Evolutionary conservation across 2,797 vertebrate species (phyloP), one percentile per base, ranked within the genome.

Genomic region (Falco cherrug): DNA sequence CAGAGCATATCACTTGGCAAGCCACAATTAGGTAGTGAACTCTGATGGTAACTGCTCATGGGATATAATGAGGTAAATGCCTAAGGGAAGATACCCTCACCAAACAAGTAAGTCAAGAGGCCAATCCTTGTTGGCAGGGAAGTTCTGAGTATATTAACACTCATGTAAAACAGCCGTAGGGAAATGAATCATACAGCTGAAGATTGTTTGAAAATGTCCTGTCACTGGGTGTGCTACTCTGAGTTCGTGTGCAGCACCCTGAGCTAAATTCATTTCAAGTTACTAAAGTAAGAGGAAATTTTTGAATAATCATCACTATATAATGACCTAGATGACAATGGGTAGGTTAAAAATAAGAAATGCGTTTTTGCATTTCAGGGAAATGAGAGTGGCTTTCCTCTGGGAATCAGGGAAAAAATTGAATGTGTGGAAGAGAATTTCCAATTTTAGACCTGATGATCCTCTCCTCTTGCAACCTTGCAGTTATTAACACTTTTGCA

Each of bases 341-440:
- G 80, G 33, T n/a, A 87, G 53, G 84, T 97, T 97, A 93, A 97
- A 97, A 95, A 96, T 93, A 96, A 90, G 70, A 84, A 87, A 63
- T 2, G 6, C 26, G 5, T 70, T 91, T 94, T 69, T 93, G 43
- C 26, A 75, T 95, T 89, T 95, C 78, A 93, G 50, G 93, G 93
- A 96, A 97, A 92, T 91, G 67, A 94, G 83, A 92, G 21, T 86
- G 50, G 24, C 25, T 57, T 95, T 93, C 83, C 85, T 89, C 29
- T 82, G 87, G 84, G 91, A 87, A 50, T 69, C 45, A 71, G 41
- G 65, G 29, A 35, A 93, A 90, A 89, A 89, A 68, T 1, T 92
- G 76, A 92, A 95, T 95, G 16, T 39, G 73, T 94, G 87, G 93
- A 97, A 94, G 50, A 91, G 73, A 94, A 67, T 76, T 79, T 84